Evolutionary conservation across 2,113 vertebrate species (phyloP), one percentile per base, ranked within the genome.

Genomic region (Entelurus aequoreus): DNA sequence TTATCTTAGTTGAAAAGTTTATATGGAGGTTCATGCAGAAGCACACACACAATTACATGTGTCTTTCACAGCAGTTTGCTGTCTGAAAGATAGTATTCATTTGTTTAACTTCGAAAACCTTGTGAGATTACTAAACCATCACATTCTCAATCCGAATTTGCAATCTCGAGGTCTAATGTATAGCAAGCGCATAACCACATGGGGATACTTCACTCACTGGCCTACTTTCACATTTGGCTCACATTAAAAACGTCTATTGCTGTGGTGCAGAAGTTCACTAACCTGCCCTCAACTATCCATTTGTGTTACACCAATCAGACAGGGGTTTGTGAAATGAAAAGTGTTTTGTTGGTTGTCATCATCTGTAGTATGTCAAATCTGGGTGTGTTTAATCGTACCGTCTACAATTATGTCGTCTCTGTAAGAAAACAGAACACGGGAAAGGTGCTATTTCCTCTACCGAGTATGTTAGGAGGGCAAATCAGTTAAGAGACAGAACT

Each of bases 31-130:
- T 38, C 35, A 59, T 63, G 6, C 42, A 55, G 42, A 40, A 19
- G 14, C 16, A 54, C 42, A 63, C 60, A 63, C 68, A 8, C 36
- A 15, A 4, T 14, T 21, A 14, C n/a, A 7, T 82, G 81, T 81
- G 68, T 83, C 68, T 61, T 75, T 54, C 60, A 65, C 72, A 77
- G 62, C 54, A 79, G 66, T 78, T 78, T 79, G 69, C 76, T 64
- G 72, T 81, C 80, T 83, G 68, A 79, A 67, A 81, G 65, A 88
- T 86, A 83, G 65, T 50, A 52, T 82, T 71, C 78, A 86, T 86
- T 87, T 87, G 72, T 69, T 77, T 78, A 69, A 71, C 68, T 78
- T 71, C 78, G 70, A 36, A 72, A 84, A 78, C 79, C 62, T 83
- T 76, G 65, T 72, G 76, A 74, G 75, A 66, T 28, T 28, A 28